Percentiles rank a stretch among this genome's conserved stretches.
Evolutionary conservation across 2,797 vertebrate genomes (phyloP).

Genomic region (Gallinago solitaria): DNA sequence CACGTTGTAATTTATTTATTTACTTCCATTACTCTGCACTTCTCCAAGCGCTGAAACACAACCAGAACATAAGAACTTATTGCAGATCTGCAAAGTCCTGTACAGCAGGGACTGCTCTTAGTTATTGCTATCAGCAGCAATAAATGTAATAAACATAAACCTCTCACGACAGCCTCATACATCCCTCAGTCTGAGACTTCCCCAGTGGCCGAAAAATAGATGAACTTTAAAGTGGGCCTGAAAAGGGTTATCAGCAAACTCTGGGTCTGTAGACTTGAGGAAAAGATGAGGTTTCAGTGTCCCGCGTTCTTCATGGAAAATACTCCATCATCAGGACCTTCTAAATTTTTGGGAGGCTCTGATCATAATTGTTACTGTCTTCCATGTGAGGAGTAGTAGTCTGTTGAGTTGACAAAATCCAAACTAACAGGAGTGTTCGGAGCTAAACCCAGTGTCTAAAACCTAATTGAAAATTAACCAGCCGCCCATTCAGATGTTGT

Average conservation of each 20-base stretch:
- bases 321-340: background rate
- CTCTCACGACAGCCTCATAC: conserved; percentile 3
- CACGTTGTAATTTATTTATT: conserved; percentile 46
- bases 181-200: conserved; percentile 22
- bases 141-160: conserved; percentile 55
- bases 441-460: background rate
- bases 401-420: background rate
- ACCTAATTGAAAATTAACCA: background rate
- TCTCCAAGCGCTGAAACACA: conserved; percentile 18
- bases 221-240: background rate
- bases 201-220: background rate
- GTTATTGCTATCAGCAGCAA: conserved; percentile 59
- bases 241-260: background rate
- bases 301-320: background rate
- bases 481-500: accelerated
- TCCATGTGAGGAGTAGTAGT: background rate
- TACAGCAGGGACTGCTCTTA: conserved; percentile 15
- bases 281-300: background rate
- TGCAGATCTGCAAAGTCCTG: conserved; percentile 41
- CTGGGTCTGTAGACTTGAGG: background rate
- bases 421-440: background rate
- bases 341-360: background rate
- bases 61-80: conserved; percentile 25
- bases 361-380: background rate
- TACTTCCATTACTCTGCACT: conserved; percentile 24